Conservation (phyloP, 2,888 invertebrate genomes). For the Lycia hirtaria region DNA sequence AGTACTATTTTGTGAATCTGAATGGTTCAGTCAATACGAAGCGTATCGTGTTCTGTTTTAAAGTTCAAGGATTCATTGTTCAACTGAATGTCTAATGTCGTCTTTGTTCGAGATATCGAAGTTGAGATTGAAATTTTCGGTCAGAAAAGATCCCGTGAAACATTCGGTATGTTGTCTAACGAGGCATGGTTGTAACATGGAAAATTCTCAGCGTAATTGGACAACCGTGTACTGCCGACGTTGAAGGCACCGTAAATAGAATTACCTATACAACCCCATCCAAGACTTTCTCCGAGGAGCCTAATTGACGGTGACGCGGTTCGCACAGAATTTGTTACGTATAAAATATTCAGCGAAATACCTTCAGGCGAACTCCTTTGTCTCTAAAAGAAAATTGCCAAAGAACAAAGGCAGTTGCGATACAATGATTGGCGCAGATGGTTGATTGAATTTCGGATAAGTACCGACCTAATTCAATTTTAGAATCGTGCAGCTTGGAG, state of each 20-base stretch:
- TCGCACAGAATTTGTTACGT: constrained; percentile 43
- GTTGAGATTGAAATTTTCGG: constrained; percentile 4
- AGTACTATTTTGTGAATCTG: constrained; percentile 22
- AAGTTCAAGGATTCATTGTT: constrained; percentile 51
- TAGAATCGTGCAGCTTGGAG: constrained; percentile 18
- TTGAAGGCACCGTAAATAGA: constrained; percentile 42
- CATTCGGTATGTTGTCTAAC: constrained; percentile 15
- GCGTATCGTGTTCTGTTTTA: constrained; percentile 24
- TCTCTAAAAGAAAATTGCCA: constrained; percentile 47
- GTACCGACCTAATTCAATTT: constrained; percentile 32
- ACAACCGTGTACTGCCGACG: constrained; percentile 28
- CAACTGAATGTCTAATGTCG: constrained; percentile 27
- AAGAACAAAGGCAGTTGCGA: constrained; percentile 51
- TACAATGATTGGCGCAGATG: constrained; percentile 48
- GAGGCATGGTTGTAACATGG: constrained; percentile 20
- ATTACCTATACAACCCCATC: constrained; percentile 43
- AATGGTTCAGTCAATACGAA: constrained; percentile 30
- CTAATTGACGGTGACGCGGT: constrained; percentile 50
- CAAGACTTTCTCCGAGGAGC: constrained; percentile 36
- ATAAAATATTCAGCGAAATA: constrained; percentile 49
- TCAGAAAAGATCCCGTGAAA: constrained; percentile 7
- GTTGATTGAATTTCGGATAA: constrained; percentile 45
- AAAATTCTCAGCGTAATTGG: constrained; percentile 33
- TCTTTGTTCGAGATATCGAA: constrained; percentile 20
- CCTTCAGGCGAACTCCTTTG: constrained; percentile 36